Conservation (phyloP, 53 echinoderm and acorn worm species). For the Actinopyga echinites region DNA sequence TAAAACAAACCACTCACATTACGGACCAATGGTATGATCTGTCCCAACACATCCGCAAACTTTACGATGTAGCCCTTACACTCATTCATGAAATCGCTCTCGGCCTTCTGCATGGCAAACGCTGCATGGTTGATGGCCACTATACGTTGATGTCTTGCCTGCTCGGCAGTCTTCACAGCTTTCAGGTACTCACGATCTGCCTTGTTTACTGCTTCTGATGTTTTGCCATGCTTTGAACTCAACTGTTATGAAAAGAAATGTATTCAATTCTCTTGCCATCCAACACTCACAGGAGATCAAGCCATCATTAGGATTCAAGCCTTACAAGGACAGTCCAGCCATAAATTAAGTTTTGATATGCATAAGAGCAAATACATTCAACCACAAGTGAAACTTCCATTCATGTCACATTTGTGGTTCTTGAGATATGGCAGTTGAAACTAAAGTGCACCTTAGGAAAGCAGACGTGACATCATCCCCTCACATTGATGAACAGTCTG, state of each 20-base stretch:
- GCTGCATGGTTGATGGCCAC: conserved; percentile 3
- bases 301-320: too few relatives aligned
- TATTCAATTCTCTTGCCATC: too few relatives aligned
- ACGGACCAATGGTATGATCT: conserved; percentile 29
- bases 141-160: neutral
- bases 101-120: conserved; percentile 11
- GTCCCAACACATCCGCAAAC: conserved; percentile 23
- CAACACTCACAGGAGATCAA: too few relatives aligned
- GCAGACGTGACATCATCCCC: too few relatives aligned
- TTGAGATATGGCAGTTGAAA: too few relatives aligned
- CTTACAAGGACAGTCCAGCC: too few relatives aligned
- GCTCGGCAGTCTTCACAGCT: conserved; percentile 17
- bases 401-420: too few relatives aligned
- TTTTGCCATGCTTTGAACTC: conserved; percentile 33
- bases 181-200: conserved; percentile 31
- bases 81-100: conserved; percentile 25
- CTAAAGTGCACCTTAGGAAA: too few relatives aligned
- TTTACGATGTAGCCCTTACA: conserved; percentile 5
- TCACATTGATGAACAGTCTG: too few relatives aligned
- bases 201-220: conserved; percentile 1
- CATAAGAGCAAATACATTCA: too few relatives aligned
- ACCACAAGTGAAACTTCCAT: too few relatives aligned
- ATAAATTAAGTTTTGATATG: too few relatives aligned
- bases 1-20: conserved; percentile 9
- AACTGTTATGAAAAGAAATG: neutral